Base-by-base conservation (phyloP, 2,113 vertebrate genomes). In the Sinosuthora webbiana region DNA sequence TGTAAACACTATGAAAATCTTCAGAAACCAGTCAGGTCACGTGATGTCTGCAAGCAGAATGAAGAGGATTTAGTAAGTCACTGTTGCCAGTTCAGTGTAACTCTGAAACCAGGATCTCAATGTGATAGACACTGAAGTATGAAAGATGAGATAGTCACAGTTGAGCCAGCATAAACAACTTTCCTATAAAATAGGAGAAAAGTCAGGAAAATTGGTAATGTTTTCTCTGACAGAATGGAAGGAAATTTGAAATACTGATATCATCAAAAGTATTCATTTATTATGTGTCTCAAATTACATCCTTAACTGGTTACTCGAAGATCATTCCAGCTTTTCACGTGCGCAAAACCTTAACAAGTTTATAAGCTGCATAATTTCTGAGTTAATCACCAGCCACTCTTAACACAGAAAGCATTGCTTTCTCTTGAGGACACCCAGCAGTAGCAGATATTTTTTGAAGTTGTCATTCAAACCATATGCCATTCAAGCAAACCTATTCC, bases 1-100 rank as follows among this genome's bases (percentile, higher is more conserved):
- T 0, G 0, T 21, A 82, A 81, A 33, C 4, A 31, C 22, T 33
- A 18, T 0, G 1, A 79, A 94, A 67, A 75, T 30, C 30, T 70
- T 87, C 70, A 91, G 19, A 23, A 47, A 24, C 23, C 19, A 27
- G 23, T 44, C 37, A 33, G 10, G 13, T 83, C 5, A 5, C 25
- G 19, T 15, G 15, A 31, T 69, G 7, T 44, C 37, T 65, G 42
- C 41, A 79, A 65, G 27, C 30, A 90, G 62, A 71, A 52, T 1
- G 2, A 76, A 73, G 22, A 73, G n/a, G 14, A 65, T 18, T 24
- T 44, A 80, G 69, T 53, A 33, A 24, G 16, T n/a, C 37, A 56
- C 39, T 27, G 25, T 59, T 59, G 18, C 13, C 13, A 31, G 22
- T 33, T 83, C 22, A 52, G 49, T 30, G 37, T 53, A 87, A 63